Conservation (phyloP, 2,113 vertebrate species). For the Dendrocopos noguchii region DNA sequence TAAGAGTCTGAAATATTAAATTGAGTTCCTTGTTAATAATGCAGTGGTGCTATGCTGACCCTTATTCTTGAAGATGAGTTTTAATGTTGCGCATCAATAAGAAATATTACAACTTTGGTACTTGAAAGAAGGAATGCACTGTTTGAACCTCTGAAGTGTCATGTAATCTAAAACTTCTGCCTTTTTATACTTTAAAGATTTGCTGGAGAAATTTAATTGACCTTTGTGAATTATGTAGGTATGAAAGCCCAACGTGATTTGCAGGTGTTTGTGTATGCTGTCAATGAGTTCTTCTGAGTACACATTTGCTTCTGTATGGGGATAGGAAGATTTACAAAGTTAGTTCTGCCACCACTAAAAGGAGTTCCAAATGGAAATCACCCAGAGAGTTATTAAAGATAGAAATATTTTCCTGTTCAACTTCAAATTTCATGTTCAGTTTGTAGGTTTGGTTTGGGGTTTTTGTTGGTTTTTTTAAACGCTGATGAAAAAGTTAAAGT, state of each 20-base stretch:
- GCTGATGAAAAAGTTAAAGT: background rate
- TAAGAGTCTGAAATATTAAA: conserved; percentile 64
- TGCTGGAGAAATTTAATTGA: background rate
- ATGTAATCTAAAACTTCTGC: background rate
- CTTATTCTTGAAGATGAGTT: conserved; percentile 31
- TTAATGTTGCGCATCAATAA: background rate
- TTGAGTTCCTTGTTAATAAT: conserved; percentile 55
- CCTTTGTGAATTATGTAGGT: background rate
- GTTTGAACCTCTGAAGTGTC: background rate
- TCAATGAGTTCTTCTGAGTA: background rate
- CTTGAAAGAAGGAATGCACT: background rate
- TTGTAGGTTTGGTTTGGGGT: background rate
- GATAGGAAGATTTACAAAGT: background rate
- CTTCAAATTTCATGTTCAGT: background rate
- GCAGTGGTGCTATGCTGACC: background rate
- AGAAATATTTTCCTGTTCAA: background rate
- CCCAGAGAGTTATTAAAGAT: background rate
- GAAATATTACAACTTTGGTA: background rate
- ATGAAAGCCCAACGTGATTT: background rate
- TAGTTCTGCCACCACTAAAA: background rate
- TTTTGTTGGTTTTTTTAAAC: background rate
- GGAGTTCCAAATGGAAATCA: background rate
- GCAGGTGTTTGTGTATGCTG: background rate
- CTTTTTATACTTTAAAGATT: background rate
- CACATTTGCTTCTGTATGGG: background rate